These are phyloP conservation scores for Tyria jacobaeae DNA, from an alignment of 2,888 invertebrate genomes.

Conservation along the genomic window DNA sequence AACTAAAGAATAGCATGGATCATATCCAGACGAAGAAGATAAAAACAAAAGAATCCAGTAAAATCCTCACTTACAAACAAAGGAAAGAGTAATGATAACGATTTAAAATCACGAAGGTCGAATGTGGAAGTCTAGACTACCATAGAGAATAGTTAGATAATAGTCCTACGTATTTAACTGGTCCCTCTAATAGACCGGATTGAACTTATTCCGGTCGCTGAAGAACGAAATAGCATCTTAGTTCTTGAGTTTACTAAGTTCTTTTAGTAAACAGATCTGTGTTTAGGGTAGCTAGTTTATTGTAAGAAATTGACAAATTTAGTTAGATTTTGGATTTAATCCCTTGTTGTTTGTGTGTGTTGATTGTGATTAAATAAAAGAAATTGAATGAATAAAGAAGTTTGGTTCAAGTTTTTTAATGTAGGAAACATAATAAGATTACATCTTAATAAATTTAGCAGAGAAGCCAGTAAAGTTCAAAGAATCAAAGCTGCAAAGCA, in stretches of 20 bases:
- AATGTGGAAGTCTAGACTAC: constrained; percentile 29
- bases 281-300: constrained; percentile 24
- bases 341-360: no score
- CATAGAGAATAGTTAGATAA: constrained; percentile 33
- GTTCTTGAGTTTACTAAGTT: constrained; percentile 22
- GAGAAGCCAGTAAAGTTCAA: no score
- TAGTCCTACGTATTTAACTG: constrained; percentile 44
- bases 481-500: no score
- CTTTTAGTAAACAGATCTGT: constrained; percentile 19
- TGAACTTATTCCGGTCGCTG: constrained; percentile 41
- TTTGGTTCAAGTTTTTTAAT: no score
- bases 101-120: constrained; percentile 39
- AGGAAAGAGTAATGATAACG: constrained; percentile 42
- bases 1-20: background rate
- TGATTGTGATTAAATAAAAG: no score
- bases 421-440: no score
- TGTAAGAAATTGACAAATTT: constrained; percentile 13
- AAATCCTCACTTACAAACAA: constrained; percentile 34
- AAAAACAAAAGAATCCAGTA: constrained; percentile 22
- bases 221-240: constrained; percentile 28
- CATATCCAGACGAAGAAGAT: background rate
- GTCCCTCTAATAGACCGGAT: constrained; percentile 41
- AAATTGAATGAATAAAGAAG: no score
- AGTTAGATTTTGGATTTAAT: background rate
- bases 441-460: no score